Evolutionary conservation across 1,140 invertebrate genomes (phyloP), one percentile per base, ranked within the genome.

Genomic region (Pectinophora gossypiella): DNA sequence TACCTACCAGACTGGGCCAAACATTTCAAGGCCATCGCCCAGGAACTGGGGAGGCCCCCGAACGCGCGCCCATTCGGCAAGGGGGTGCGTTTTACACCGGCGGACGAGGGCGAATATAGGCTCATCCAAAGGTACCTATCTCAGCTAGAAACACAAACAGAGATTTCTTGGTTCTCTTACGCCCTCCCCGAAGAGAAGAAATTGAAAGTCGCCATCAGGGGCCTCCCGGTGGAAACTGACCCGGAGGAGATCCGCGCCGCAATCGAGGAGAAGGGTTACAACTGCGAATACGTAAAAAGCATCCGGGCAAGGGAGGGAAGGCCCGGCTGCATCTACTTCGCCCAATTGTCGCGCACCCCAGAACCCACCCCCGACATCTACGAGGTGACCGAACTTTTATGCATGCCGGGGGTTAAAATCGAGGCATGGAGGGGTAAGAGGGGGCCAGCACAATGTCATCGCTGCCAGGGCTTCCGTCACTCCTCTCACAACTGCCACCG

Each of bases 401-500:
- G 23, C 12, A 50, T 57, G 47, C 35, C 12, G 4, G 51, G 52
- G 10, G 19, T 63, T 3, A 38, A 12, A 4, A 21, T 59, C 3
- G 51, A 48, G n/a, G 56, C 48, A 16, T 59, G 56, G 56, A 10
- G 22, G 2, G 36, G 44, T 0, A 46, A 35, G 16, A 38, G 7
- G 10, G 32, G 27, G 1, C 48, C 52, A 2, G 35, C 48, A 7
- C 53, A 55, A 35, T 59, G 48, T 48, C 56, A 55, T 42, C 47
- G 55, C 0, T 62, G 55, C 46, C 60, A 62, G 15, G 5, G 2
- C 5, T 58, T 58, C 13, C 18, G 56, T 3, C 61, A 63, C 49
- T 23, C 49, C 18, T 59, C 52, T n/a, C 2, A 10, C 6, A 45
- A 45, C 18, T 59, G 61, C 42, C 50, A 59, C 52, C 52, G 53